A percentile compares a stretch with the other conserved stretches of the same genome.
Evolutionary conservation across 2,888 invertebrate genomes (phyloP).

Genomic region (Drosophila putrida): DNA sequence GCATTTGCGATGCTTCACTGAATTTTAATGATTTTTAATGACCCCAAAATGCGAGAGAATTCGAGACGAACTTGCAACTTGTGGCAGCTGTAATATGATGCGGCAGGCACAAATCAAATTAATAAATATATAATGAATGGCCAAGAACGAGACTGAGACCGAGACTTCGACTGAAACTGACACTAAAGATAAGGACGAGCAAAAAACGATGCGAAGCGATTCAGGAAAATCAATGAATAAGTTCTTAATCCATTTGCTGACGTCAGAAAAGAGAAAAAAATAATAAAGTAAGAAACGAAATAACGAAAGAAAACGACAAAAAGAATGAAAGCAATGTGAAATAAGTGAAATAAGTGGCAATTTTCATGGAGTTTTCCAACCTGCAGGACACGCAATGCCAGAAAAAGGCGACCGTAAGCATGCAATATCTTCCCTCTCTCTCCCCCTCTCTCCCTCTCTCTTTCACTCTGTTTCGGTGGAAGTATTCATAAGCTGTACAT

Average conservation of each 20-base stretch:
- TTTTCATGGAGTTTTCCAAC: conserved; percentile 51
- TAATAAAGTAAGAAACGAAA: neutral
- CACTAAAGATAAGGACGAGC: neutral
- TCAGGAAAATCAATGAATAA: conserved; percentile 68
- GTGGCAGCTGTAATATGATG: conserved; percentile 14
- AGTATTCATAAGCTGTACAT: conserved; percentile 35
- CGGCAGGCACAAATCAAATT: conserved; percentile 63
- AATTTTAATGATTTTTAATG: conserved; percentile 77
- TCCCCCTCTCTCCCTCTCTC: too few species aligned
- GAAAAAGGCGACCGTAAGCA: conserved; percentile 22
- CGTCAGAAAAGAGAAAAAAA: conserved; percentile 34
- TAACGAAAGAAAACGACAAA: neutral
- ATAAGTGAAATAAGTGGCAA: conserved; percentile 54
- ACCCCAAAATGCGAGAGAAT: conserved; percentile 21
- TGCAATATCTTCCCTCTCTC: conserved; percentile 26
- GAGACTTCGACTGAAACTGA: neutral
- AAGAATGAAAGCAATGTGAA: conserved; percentile 5
- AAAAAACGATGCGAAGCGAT: conserved; percentile 8
- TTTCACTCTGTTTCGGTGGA: neutral
- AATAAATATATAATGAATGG: conserved; percentile 67
- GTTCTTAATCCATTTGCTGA: conserved; percentile 68
- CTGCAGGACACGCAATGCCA: conserved; percentile 51
- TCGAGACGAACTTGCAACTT: conserved; percentile 13
- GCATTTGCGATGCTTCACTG: conserved; percentile 69
- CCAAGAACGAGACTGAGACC: neutral